Evolutionary conservation across 2,797 vertebrate species (phyloP), one percentile per base, ranked within the genome.

Genomic region (Mus minutoides): DNA sequence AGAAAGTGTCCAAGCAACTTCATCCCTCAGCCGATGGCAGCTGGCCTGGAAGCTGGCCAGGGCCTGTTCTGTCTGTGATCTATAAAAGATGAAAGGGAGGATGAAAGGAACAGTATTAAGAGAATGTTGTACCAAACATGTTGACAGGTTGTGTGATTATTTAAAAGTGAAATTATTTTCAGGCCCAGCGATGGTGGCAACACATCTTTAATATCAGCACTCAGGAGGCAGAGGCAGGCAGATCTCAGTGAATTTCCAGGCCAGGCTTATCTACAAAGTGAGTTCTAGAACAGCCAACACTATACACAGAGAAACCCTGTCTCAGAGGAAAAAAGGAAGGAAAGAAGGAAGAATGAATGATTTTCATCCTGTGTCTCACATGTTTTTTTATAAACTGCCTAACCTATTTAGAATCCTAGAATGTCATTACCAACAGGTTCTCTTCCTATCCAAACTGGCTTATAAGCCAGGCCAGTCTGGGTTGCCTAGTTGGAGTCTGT

Each of bases 131-230:
- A 46, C 60, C 19, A 49, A 46, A 56, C 87, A 43, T 88, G 87
- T 88, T 46, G 43, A 92, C 91, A 91, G 60, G 83, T 56, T 52
- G 34, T 76, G 43, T 76, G 16, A 6, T 60, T 54, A 7, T 58
- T 60, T 84, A 77, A 82, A 82, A 87, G 80, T 75, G 3, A 83
- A 75, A 76, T 46, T 67, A 60, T 79, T 93, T 95, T 71, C 67
- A 83, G 34, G 67, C 31, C 67, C 16, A 37, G 34, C 0, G 17
- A 16, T n/a, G 34, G 67, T 69, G 64, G 67, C 69, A 37, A 37
- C n/a, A 71, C 69, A 71, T 71, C 69, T 71, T 71, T 71, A 71
- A 21, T 71, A 21, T 37, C 69, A 37, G n/a, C n/a, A 37, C 19
- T 71, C 69, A 71, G 69, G n/a, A 71, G 69, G 69, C 69, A 71